A percentile compares a stretch with the other conserved stretches of the same genome.
These are phyloP conservation scores for Solenopsis invicta DNA, from an alignment of 1,140 invertebrate genomes.

Conservation along the genomic window DNA sequence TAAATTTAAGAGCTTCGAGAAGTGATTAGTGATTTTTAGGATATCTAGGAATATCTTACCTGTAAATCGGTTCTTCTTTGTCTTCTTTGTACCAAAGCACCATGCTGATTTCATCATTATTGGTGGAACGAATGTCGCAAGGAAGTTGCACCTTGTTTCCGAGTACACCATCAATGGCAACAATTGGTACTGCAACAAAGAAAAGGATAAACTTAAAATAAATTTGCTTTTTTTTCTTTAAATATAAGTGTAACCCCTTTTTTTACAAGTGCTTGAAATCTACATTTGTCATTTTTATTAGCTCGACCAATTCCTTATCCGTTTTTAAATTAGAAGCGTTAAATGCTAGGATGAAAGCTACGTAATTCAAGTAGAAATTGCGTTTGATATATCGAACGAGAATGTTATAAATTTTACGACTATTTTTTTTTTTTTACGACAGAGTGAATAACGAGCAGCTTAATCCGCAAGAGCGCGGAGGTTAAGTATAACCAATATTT, in stretches of 20 bases:
- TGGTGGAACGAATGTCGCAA: slow-evolving; percentile 87
- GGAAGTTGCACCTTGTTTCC: slow-evolving; percentile 87
- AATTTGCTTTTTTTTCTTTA: not conserved
- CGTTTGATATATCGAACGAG: not conserved
- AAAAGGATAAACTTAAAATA: slow-evolving; percentile 6
- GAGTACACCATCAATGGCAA: slow-evolving; percentile 85
- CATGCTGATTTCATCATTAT: slow-evolving; percentile 87
- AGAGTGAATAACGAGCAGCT: not conserved
- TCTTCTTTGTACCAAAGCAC: slow-evolving; percentile 89
- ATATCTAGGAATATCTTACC: slow-evolving; percentile 80
- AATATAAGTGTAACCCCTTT: not conserved
- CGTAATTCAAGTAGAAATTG: not conserved
- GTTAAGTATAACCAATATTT: not conserved
- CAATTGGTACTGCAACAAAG: slow-evolving; percentile 84
- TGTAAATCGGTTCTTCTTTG: slow-evolving; percentile 88
- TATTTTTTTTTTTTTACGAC: not conserved
- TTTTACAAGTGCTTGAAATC: not conserved
- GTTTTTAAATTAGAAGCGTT: not conserved
- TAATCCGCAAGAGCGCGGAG: not conserved
- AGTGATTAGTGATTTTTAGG: not conserved
- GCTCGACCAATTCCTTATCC: not conserved
- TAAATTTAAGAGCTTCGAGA: not conserved
- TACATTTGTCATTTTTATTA: not conserved
- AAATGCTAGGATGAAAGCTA: not conserved
- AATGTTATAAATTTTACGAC: slow-evolving; percentile 1